Evolutionary conservation across 1,140 invertebrate species (phyloP).

Genomic region (Drosophila busckii): DNA sequence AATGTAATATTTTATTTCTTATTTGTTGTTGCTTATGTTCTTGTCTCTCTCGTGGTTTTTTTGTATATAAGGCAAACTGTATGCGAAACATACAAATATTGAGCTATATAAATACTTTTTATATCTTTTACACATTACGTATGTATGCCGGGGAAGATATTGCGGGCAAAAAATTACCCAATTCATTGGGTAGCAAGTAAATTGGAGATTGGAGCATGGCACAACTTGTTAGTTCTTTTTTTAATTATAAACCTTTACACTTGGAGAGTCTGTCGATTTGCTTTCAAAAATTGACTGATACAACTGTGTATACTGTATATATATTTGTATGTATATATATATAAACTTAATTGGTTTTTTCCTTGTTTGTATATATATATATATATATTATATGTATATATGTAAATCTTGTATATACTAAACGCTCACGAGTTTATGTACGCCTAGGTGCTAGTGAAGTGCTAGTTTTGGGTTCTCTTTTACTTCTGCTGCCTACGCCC

Average conservation of each 20-base stretch:
- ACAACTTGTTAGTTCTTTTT: conserved; percentile 23
- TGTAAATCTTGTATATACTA: conserved; percentile 69
- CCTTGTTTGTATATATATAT: conserved; percentile 41
- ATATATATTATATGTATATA: conserved; percentile 47
- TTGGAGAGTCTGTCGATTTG: conserved; percentile 33
- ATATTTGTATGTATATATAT: conserved; percentile 14
- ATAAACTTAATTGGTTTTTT: no score
- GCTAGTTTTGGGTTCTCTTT: conserved; percentile 38
- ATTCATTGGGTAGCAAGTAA: conserved; percentile 29
- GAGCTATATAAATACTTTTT: conserved; percentile 72
- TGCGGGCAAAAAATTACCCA: conserved; percentile 7
- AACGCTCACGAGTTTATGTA: conserved; percentile 52
- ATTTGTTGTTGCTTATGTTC: background rate
- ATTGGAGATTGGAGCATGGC: conserved; percentile 36
- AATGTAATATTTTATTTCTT: conserved; percentile 11
- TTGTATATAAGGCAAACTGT: conserved; percentile 77
- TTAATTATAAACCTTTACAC: background rate
- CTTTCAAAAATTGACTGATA: conserved; percentile 48
- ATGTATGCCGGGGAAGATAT: conserved; percentile 57
- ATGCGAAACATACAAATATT: conserved; percentile 68
- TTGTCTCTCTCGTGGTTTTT: conserved; percentile 39
- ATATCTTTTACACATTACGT: conserved; percentile 37
- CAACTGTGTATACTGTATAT: conserved; percentile 35
- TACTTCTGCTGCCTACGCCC: conserved; percentile 2
- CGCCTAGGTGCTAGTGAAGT: conserved; percentile 46